These are phyloP conservation scores for Takifugu ocellatus DNA, from an alignment of 2,797 vertebrate species.

Conservation along the genomic window DNA sequence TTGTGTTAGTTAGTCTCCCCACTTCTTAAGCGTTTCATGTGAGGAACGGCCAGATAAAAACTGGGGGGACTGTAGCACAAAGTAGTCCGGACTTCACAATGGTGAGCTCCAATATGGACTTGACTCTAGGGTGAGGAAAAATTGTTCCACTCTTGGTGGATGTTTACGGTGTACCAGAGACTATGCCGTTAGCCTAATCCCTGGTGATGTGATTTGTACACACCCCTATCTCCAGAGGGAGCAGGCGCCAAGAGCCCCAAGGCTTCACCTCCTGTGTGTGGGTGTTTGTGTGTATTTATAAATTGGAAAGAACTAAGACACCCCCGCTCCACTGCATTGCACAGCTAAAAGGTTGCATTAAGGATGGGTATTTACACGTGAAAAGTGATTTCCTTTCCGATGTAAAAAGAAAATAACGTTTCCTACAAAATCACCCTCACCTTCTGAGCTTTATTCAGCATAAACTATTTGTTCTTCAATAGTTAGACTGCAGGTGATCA, in stretches of 20 bases:
- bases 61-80: constrained; percentile 49
- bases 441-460: constrained; percentile 64
- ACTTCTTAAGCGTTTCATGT: constrained; percentile 75
- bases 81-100: constrained; percentile 72
- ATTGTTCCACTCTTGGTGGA: constrained; percentile 80
- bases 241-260: constrained; percentile 64
- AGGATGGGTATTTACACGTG: constrained; percentile 79
- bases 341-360: constrained; percentile 79
- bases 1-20: constrained; percentile 68
- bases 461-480: constrained; percentile 21
- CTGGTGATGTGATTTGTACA: constrained; percentile 84
- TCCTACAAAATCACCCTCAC: constrained; percentile 73
- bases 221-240: constrained; percentile 80
- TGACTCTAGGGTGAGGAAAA: constrained; percentile 62
- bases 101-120: constrained; percentile 72
- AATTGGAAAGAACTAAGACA: constrained; percentile 62
- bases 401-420: constrained; percentile 68
- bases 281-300: constrained; percentile 54
- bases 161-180: constrained; percentile 79
- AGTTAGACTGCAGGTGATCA: background rate
- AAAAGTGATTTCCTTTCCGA: constrained; percentile 79
- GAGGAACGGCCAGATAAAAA: constrained; percentile 70
- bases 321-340: constrained; percentile 71
- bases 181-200: constrained; percentile 82
- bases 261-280: constrained; percentile 41